Conservation (phyloP, 2,113 vertebrate genomes). For the Bos indicus region DNA sequence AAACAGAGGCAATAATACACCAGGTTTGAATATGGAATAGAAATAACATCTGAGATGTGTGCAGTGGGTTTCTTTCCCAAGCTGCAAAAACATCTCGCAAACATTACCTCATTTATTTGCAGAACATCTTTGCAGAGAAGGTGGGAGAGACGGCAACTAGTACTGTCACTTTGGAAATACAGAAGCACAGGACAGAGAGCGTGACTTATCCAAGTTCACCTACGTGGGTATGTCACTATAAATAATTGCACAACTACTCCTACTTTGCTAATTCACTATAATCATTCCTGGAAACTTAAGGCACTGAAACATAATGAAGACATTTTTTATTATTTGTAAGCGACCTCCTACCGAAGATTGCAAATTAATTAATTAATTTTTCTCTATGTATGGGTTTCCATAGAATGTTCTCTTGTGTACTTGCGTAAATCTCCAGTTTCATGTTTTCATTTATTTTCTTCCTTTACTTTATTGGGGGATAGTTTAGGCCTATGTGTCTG, state of each 20-base stretch:
- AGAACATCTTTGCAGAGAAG: slow-evolving; percentile 60
- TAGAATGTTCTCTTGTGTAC: background rate
- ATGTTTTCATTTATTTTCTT: slow-evolving; percentile 1
- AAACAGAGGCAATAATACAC: background rate
- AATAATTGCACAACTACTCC: background rate
- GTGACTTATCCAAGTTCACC: background rate
- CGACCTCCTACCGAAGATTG: background rate
- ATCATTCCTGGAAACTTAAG: background rate
- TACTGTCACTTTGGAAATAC: slow-evolving; percentile 33
- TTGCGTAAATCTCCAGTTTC: background rate
- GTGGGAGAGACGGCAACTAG: slow-evolving; percentile 29
- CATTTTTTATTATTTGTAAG: background rate
- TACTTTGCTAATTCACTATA: background rate
- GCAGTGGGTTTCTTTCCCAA: slow-evolving; percentile 45
- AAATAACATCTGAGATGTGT: background rate
- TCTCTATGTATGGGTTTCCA: background rate
- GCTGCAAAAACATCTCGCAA: slow-evolving; percentile 61
- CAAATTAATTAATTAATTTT: background rate
- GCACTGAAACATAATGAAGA: slow-evolving; percentile 16
- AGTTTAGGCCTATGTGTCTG: background rate
- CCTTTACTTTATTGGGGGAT: background rate
- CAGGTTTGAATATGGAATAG: background rate
- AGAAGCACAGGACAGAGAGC: background rate
- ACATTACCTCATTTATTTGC: slow-evolving; percentile 76
- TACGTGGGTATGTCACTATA: background rate